Evolutionary conservation across 2,113 vertebrate species (phyloP), one percentile per base, ranked within the genome.

Genomic region (Paraplagusia blochii): DNA sequence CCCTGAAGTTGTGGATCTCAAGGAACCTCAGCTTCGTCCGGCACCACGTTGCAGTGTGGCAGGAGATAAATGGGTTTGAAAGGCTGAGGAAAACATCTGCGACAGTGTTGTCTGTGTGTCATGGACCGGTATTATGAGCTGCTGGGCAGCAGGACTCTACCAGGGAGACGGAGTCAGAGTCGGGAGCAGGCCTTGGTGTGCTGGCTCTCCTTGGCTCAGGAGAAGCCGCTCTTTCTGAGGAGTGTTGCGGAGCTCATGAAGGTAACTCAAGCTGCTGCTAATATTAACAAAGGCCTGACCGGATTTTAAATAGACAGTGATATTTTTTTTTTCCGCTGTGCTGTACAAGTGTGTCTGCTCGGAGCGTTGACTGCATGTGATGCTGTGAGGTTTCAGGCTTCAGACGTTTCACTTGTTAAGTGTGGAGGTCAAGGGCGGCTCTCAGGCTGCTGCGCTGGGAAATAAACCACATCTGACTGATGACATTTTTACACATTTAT

Each of bases 181-280:
- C 61, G 61, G 63, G 74, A 81, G 36, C 66, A 68, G 54, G 58
- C 63, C 36, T 0, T 69, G 64, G n/a, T 72, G 22, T 76, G 40
- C 42, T 47, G 84, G 51, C 71, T 77, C 11, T 12, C 78, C 44
- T 39, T 84, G 63, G 66, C 71, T 12, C 9, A 72, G 62, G 72
- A 86, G 57, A 72, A 65, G 50, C 72, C 82, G 0, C 59, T 43
- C 13, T 33, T 82, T 17, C 44, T 82, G 19, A 63, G 45, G 69
- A 65, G 61, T 10, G 8, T 72, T 66, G 61, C 70, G 3, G 72
- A 61, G 0, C 69, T 85, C 35, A 54, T 81, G 67, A 80, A 85
- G 87, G 85, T 88, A 87, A 86, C 66, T 2, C 42, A 50, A 13
- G 54, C 63, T 7, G 12, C 61, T 35, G 67, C 58, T 55, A 63